Evolutionary conservation across 2,797 vertebrate species (phyloP), one percentile per base, ranked within the genome.

Genomic region (Ctenopoma kingsleyae): DNA sequence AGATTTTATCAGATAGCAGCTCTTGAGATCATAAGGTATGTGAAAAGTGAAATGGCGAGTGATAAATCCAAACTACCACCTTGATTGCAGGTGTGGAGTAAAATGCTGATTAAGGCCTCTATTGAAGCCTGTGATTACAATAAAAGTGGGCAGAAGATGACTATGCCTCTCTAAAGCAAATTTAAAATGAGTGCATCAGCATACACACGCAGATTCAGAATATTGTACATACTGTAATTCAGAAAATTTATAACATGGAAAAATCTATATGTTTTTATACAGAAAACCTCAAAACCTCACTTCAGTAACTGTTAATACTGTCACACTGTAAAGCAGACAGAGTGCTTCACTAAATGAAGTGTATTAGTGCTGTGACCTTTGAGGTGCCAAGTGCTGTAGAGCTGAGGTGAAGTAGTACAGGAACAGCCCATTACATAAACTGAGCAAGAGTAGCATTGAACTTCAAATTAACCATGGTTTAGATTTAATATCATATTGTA

Each of bases 51-150:
- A 58, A 73, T 62, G 22, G 57, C 52, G 48, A 74, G 71, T 72
- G 72, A 85, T 81, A 51, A 66, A 83, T 79, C 44, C 53, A 30
- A 87, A 79, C 75, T 60, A 74, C 62, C 63, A 72, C 40, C 51
- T 63, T 79, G 54, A 74, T 86, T 78, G 69, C 78, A 91, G 80
- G 72, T 88, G 77, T 71, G 62, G 38, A 80, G 22, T 54, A 82
- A 84, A 88, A 69, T 57, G 74, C 78, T 85, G 78, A 87, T 82
- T 53, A 77, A 82, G 61, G 63, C 52, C 64, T 25, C 62, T n/a
- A 65, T 72, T 54, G 62, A 54, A 75, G 65, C n/a, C 46, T 73
- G 53, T 84, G 67, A 81, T 84, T 80, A 84, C 48, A 83, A 79
- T 67, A 51, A 73, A 81, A 78, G 50, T 65, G 53, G 58, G 56